These are phyloP conservation scores for Tricholauxania praeusta DNA, from an alignment of 2,888 invertebrate species.

Conservation along the genomic window DNA sequence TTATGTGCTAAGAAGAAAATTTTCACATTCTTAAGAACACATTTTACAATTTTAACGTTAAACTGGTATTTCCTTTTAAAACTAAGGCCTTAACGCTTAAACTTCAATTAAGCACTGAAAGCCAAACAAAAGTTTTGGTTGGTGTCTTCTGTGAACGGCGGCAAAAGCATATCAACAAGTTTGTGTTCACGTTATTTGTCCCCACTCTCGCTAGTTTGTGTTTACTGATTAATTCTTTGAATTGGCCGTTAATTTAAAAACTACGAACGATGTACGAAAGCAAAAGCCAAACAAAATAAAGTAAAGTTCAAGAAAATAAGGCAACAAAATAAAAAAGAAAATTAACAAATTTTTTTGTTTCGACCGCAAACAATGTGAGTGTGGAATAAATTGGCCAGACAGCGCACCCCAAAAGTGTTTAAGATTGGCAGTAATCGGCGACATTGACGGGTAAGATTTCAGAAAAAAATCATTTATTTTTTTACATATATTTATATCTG, in stretches of 20 bases:
- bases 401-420: neutral
- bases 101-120: no score
- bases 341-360: no score
- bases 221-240: conserved; percentile 36
- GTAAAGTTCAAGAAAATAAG: neutral
- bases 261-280: conserved; percentile 2
- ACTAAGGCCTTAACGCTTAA: no score
- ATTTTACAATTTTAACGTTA: no score
- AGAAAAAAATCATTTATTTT: neutral
- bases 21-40: no score
- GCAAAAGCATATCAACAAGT: conserved; percentile 7
- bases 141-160: neutral
- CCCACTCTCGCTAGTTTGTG: conserved; percentile 1
- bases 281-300: conserved; percentile 16
- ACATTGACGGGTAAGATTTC: neutral
- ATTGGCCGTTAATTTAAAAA: conserved; percentile 44
- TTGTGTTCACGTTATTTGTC: conserved; percentile 23
- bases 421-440: neutral
- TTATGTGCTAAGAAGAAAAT: no score
- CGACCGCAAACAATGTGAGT: neutral
- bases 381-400: conserved; percentile 15
- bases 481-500: conserved; percentile 5
- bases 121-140: neutral
- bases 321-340: conserved; percentile 19
- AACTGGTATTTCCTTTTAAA: no score